phyloP scores from a whole-genome alignment of 2,888 invertebrate genomes.

The Nowickia ferox region DNA sequence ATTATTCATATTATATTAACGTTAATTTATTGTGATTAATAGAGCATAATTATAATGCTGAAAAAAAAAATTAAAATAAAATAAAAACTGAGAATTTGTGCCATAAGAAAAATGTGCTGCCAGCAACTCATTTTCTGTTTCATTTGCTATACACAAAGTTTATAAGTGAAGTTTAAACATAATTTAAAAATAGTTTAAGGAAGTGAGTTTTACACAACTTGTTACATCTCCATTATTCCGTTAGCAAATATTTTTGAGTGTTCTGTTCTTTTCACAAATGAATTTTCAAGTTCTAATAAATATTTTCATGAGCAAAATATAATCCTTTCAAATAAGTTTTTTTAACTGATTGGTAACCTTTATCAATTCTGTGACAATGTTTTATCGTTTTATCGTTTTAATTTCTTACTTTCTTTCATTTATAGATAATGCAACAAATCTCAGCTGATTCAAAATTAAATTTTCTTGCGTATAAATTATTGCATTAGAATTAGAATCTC shows the following conservation, averaged over 20 bases:
- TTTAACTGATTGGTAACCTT: too few species aligned
- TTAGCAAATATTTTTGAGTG: too few species aligned
- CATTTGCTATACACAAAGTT: neutral
- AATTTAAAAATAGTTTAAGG: too few species aligned
- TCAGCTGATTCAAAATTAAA: constrained; percentile 9
- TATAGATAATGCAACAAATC: neutral
- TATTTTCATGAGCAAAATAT: too few species aligned
- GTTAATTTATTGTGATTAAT: constrained; percentile 39
- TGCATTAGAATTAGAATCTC: constrained; percentile 6
- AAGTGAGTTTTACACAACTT: too few species aligned
- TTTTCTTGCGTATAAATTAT: neutral
- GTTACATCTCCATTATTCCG: too few species aligned
- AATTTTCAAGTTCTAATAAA: too few species aligned
- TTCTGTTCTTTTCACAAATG: too few species aligned
- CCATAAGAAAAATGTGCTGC: neutral
- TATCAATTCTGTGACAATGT: neutral
- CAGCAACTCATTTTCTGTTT: neutral
- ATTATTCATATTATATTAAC: constrained; percentile 31
- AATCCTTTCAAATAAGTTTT: too few species aligned
- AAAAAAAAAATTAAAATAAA: neutral
- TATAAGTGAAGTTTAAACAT: neutral
- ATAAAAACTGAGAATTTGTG: neutral
- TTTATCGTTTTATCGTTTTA: neutral
- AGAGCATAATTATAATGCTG: constrained; percentile 21
- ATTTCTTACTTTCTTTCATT: neutral